Evolutionary conservation across 2,113 vertebrate species (phyloP).

Genomic region (Pangasianodon gigas): DNA sequence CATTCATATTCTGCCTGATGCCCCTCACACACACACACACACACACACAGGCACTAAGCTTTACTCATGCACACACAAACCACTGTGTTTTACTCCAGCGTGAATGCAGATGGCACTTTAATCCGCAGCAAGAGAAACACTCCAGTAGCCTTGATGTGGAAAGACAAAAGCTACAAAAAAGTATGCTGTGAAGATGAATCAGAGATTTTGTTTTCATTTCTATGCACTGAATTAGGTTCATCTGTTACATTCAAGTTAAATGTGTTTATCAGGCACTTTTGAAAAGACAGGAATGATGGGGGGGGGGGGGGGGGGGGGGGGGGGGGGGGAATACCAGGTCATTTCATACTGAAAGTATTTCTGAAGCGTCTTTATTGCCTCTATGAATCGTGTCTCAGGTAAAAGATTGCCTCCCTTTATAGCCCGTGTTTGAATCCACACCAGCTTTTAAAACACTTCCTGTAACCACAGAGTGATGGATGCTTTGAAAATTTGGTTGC

Average conservation of each 20-base stretch:
- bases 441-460: slow-evolving; percentile 21
- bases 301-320: no score
- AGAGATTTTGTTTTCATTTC: slow-evolving; percentile 21
- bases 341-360: not conserved
- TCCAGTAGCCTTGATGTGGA: slow-evolving; percentile 24
- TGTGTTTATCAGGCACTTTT: slow-evolving; percentile 7
- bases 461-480: not conserved
- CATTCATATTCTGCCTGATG: slow-evolving; percentile 38
- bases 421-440: not conserved
- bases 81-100: slow-evolving; percentile 22
- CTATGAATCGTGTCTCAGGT: not conserved
- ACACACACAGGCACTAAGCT: slow-evolving; percentile 13
- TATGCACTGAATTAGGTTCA: slow-evolving; percentile 11
- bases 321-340: not conserved
- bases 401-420: not conserved
- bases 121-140: slow-evolving; percentile 23
- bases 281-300: not conserved
- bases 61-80: slow-evolving; percentile 29
- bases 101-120: slow-evolving; percentile 33
- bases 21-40: not conserved
- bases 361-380: not conserved
- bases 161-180: slow-evolving; percentile 2
- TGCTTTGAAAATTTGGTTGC: not conserved
- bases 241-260: slow-evolving; percentile 23
- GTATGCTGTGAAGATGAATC: slow-evolving; percentile 16